Percentiles rank a stretch among this genome's conserved stretches.
phyloP scores from a whole-genome alignment of 2,888 invertebrate genomes.

The Cinara cedri region DNA sequence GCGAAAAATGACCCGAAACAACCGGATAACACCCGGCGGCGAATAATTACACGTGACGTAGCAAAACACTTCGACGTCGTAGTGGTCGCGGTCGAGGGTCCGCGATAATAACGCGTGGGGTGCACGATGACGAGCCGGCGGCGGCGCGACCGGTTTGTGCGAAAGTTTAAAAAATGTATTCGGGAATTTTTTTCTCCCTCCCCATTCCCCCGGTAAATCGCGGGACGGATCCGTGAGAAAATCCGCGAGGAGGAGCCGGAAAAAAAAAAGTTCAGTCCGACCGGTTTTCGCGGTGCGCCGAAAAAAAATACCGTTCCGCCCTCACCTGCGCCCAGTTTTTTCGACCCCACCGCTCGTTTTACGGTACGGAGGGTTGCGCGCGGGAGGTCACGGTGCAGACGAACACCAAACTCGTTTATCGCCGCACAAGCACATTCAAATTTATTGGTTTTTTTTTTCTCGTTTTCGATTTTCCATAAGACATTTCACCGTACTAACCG shows the following conservation, averaged over 20 bases:
- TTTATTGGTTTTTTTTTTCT: background rate
- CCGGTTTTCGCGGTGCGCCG: conserved; percentile 12
- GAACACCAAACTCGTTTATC: background rate
- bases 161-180: conserved; percentile 43
- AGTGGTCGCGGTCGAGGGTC: background rate
- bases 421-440: no score
- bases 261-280: conserved; percentile 42
- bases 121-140: no score
- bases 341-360: no score
- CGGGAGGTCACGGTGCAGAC: background rate
- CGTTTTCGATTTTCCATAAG: background rate
- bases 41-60: background rate
- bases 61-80: background rate
- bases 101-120: no score
- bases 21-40: background rate
- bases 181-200: background rate
- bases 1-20: no score
- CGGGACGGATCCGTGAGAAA: conserved; percentile 25
- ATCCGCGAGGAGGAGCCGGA: background rate
- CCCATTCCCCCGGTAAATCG: no score
- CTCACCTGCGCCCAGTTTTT: no score
- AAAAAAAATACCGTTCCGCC: background rate
- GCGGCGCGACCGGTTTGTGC: conserved; percentile 25
- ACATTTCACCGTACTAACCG: no score
- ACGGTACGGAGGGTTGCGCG: background rate